Evolutionary conservation across 2,888 invertebrate genomes (phyloP).

Genomic region (Gastracanthus pulcherrimus): DNA sequence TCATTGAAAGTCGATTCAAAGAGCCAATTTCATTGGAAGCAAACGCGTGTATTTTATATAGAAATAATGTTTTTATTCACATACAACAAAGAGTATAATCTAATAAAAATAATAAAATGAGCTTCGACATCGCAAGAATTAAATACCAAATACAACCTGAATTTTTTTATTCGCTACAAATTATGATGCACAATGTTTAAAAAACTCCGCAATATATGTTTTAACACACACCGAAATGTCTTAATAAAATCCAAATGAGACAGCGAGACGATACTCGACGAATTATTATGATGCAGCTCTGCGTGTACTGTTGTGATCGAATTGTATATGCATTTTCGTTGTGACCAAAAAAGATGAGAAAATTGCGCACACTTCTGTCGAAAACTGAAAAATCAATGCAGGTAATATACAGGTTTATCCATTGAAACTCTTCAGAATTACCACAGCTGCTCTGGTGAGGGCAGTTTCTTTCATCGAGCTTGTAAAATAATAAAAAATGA

Average conservation of each 20-base stretch:
- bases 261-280: too few relatives aligned
- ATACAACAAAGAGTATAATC: neutral
- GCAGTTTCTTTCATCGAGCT: neutral
- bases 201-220: slow-evolving; percentile 38
- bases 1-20: slow-evolving; percentile 6
- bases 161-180: slow-evolving; percentile 30
- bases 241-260: too few relatives aligned
- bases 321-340: too few relatives aligned
- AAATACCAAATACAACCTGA: slow-evolving; percentile 18
- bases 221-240: too few relatives aligned
- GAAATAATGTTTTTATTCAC: slow-evolving; percentile 26
- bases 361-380: too few relatives aligned
- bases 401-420: too few relatives aligned
- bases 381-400: too few relatives aligned
- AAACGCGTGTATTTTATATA: slow-evolving; percentile 25
- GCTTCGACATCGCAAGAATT: slow-evolving; percentile 24
- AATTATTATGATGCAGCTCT: too few relatives aligned
- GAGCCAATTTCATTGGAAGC: slow-evolving; percentile 20
- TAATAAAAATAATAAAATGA: slow-evolving; percentile 18
- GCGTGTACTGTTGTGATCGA: too few relatives aligned
- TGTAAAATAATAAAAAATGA: neutral
- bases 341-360: too few relatives aligned
- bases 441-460: neutral
- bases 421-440: too few relatives aligned
- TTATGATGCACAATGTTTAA: slow-evolving; percentile 15